Evolutionary conservation across 2,888 invertebrate genomes (phyloP), one percentile per base, ranked within the genome.

Genomic region (Maniola hyperantus): DNA sequence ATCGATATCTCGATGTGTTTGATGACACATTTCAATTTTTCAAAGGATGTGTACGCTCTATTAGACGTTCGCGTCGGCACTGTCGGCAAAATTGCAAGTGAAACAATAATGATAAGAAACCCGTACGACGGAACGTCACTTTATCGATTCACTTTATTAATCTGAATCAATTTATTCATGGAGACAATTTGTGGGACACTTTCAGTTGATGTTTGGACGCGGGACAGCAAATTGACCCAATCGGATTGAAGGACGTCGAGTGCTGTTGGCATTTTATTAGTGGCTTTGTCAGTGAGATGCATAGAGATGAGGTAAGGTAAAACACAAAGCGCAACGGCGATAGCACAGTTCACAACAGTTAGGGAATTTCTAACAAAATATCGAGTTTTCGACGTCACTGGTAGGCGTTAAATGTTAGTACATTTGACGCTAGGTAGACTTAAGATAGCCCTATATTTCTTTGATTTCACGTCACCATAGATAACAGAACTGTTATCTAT

Each of bases 81-180:
- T 91, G 89, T 80, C 83, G 83, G 79, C 81, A 79, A 73, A 74
- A 77, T 79, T 76, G 80, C 81, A 83, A 84, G 80, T 78, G 82
- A 82, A 84, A 82, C 83, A 80, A 80, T 87, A 87, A 89, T 88
- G 91, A 91, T 91, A 91, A 90, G 84, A 81, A 76, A 51, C 64
- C 72, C 64, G 69, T 71, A 73, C 72, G 72, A 70, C 66, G 66
- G 74, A 68, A 84, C 87, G 85, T 87, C 88, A 89, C 26, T 82
- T 87, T 85, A 87, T 87, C 86, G 81, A 76, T 44, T 80, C 86
- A 88, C 82, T 91, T 88, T 87, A 89, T 83, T 88, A 88, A 88
- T 88, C 88, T 85, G 85, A 83, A 88, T 87, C 89, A 91, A 91
- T 91, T 91, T 91, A 83, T 83, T 84, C 84, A 81, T 79, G 82